Base-by-base conservation (phyloP, 1,140 invertebrate species). In the Acromyrmex echinatior region DNA sequence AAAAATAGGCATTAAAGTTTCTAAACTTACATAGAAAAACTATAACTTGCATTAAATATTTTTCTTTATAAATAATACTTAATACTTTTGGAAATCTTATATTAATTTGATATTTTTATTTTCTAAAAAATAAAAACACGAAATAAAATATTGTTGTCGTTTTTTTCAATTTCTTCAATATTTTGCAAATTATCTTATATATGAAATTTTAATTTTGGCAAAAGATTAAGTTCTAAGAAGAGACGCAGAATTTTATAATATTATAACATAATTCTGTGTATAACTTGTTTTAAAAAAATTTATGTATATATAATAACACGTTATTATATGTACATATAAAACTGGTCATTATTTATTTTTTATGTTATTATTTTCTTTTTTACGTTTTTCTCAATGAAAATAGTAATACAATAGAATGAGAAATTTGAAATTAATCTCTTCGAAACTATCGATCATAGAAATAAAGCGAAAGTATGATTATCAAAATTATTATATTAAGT, bases 401-500 rank as follows among this genome's bases (percentile, higher is more conserved):
- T 35, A 35, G 1, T 45, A 68, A 68, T 68, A 21, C 31, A 66
- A 12, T 2, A 21, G n/a, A 10, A 2, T 3, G 18, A 49, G 6
- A 49, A 68, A 49, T 49, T 39, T 39, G 10, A 39, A 66, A 39
- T 21, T 68, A 68, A 45, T 68, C 35, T 45, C 39, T 49, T 39
- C n/a, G 10, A 68, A 45, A 49, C 4, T 66, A 68, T 68, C n/a
- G 39, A 2, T 14, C n/a, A n/a, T 68, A 45, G 12, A 49, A 45
- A 39, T 68, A 39, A 39, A 39, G 39, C 10, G n/a, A 49, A 21
- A 49, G 66, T 58, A 39, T 39, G 39, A 60, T 58, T 60, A 25
- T 60, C 1, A 39, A 39, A 25, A 77, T 62, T 45, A 77, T 62
- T 62, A 18, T 45, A 77, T 62, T 62, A 18, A 39, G 16, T 39